Percentiles rank a stretch among this genome's conserved stretches.
Evolutionary conservation across 2,113 vertebrate genomes (phyloP).

Genomic region (Thamnaconus septentrionalis): DNA sequence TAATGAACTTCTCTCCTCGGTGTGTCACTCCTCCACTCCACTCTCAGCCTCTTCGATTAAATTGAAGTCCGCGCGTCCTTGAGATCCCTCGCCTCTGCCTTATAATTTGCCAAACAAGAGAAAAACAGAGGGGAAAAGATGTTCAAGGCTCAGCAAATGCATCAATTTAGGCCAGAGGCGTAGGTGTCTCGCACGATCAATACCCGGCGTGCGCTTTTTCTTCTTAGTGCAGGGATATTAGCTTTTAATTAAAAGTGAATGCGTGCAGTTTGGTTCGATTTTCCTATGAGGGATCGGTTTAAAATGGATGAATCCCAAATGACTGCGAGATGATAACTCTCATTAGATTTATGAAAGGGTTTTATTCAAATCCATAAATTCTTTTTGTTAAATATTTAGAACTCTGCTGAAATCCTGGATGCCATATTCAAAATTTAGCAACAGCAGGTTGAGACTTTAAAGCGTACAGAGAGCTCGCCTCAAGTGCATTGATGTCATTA

Average conservation of each 20-base stretch:
- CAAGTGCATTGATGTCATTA: no score
- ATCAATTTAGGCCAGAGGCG: conserved; percentile 39
- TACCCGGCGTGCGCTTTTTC: conserved; percentile 6
- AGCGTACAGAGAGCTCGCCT: no score
- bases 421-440: no score
- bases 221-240: conserved; percentile 4
- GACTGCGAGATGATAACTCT: neutral
- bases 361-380: no score
- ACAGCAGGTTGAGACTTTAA: no score
- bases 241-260: conserved; percentile 16
- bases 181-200: conserved; percentile 34
- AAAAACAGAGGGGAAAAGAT: conserved; percentile 44
- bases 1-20: conserved; percentile 83
- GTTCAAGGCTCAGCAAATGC: conserved; percentile 62
- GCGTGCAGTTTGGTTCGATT: neutral
- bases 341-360: no score
- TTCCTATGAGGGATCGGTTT: neutral
- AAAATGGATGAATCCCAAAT: neutral
- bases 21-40: conserved; percentile 78
- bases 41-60: conserved; percentile 77
- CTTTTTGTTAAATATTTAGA: no score
- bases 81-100: conserved; percentile 73
- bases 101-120: conserved; percentile 72
- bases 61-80: conserved; percentile 73
- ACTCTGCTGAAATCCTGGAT: no score